Evolutionary conservation across 2,888 invertebrate species (phyloP).

Genomic region (Diadromus collaris): DNA sequence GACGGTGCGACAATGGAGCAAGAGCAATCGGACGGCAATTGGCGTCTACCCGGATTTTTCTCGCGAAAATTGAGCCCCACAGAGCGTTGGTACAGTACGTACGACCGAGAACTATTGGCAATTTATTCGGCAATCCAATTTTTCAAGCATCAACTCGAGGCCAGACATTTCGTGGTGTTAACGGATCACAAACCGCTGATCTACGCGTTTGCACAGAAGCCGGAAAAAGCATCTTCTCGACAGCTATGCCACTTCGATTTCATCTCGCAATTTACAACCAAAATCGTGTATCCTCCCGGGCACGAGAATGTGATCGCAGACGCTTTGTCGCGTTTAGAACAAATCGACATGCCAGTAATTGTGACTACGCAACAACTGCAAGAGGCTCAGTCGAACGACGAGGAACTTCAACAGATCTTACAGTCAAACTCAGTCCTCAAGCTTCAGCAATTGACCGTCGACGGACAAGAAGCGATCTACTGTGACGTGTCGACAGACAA

Average conservation of each 20-base stretch:
- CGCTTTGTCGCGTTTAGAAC: conserved; percentile 61
- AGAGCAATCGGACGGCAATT: conserved; percentile 14
- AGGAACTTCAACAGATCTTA: conserved; percentile 41
- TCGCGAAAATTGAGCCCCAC: conserved; percentile 57
- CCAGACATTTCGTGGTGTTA: conserved; percentile 33
- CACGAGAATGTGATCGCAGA: conserved; percentile 65
- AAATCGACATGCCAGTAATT: conserved; percentile 46
- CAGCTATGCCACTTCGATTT: conserved; percentile 55
- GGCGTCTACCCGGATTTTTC: conserved; percentile 67
- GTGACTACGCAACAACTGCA: conserved; percentile 41
- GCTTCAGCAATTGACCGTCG: conserved; percentile 27
- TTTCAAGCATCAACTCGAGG: conserved; percentile 56
- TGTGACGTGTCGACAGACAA: conserved; percentile 51
- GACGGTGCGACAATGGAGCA: conserved; percentile 58
- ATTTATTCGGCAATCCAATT: conserved; percentile 36
- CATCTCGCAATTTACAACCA: conserved; percentile 53
- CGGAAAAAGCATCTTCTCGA: conserved; percentile 54
- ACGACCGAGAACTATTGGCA: conserved; percentile 60
- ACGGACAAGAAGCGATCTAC: conserved; percentile 17
- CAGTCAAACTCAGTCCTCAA: conserved; percentile 13
- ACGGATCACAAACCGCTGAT: conserved; percentile 58
- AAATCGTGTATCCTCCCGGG: conserved; percentile 49
- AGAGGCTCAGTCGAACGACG: conserved; percentile 41
- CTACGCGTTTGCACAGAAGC: conserved; percentile 41
- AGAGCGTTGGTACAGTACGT: conserved; percentile 53